Percentiles rank a stretch among this genome's conserved stretches.
Evolutionary conservation across 37 sponge, comb jelly and placozoan genomes (phyloP).

Genomic region (Ephydatia muelleri): DNA sequence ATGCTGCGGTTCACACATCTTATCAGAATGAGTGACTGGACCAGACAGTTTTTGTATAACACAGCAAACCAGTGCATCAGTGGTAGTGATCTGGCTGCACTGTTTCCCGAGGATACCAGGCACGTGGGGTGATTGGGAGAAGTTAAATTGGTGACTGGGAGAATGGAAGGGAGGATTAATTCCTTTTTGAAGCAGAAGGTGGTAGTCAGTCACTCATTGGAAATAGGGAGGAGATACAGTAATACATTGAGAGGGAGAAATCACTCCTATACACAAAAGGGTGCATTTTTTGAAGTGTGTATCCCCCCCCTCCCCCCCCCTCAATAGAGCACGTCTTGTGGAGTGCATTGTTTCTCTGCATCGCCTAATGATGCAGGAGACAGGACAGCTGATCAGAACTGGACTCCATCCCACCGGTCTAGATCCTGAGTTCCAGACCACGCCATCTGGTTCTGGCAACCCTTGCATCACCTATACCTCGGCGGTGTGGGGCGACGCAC

Average conservation of each 20-base stretch:
- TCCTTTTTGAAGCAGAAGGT: too few relatives aligned
- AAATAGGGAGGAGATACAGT: too few relatives aligned
- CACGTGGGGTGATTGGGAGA: background rate
- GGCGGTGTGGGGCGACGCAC: background rate
- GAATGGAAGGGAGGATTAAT: too few relatives aligned
- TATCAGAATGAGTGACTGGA: slow-evolving; percentile 58
- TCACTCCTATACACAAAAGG: too few relatives aligned
- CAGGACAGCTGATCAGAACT: slow-evolving; percentile 40
- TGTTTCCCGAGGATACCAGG: slow-evolving; percentile 12
- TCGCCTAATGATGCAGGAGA: slow-evolving; percentile 42
- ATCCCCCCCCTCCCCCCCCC: background rate
- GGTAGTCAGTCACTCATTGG: too few relatives aligned
- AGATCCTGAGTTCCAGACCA: background rate
- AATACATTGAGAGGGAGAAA: too few relatives aligned
- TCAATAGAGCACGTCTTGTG: slow-evolving; percentile 27
- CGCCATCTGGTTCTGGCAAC: background rate
- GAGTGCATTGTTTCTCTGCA: slow-evolving; percentile 54
- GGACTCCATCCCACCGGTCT: slow-evolving; percentile 43
- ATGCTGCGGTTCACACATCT: slow-evolving; percentile 38
- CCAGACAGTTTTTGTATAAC: slow-evolving; percentile 3
- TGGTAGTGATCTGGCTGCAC: slow-evolving; percentile 17
- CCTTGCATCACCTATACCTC: background rate
- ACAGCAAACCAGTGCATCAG: slow-evolving; percentile 24
- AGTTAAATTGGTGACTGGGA: too few relatives aligned
- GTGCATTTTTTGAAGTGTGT: too few relatives aligned